Evolutionary conservation across 2,113 vertebrate genomes (phyloP), one percentile per base, ranked within the genome.

Genomic region (Melospiza georgiana): DNA sequence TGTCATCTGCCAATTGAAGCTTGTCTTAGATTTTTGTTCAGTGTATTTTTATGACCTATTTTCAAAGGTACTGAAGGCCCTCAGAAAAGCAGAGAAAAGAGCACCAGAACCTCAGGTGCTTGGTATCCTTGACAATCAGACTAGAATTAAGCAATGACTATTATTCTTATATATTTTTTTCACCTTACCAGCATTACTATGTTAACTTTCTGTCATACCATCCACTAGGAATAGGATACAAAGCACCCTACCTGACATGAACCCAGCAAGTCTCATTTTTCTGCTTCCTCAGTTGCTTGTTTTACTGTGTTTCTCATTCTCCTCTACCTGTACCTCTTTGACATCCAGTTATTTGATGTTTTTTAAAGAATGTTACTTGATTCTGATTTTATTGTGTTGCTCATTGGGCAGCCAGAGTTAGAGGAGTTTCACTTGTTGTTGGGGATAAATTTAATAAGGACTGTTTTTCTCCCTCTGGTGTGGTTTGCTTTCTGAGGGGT

Each of bases 1-100:
- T 12, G 30, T n/a, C 15, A 20, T 57, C 75, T 65, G 30, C 52
- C 44, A 48, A 0, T 13, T 0, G 0, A 84, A 93, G 19, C 30
- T 55, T 63, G 43, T 59, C 61, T 84, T 33, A 35, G 30, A 39
- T 52, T 58, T 84, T 74, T 87, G 30, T 35, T 39, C 33, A 10
- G 15, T 46, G 9, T 78, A 17, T 78, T 75, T 96, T 82, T 44
- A 7, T 52, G 41, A 57, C 44, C 41, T 61, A 6, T 51, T 89
- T 91, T 37, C 61, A 57, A n/a, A 89, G 43, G 15, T 61, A 24
- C 22, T 55, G 33, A 68, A 44, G 35, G 18, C 35, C 48, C 13
- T 41, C 4, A 65, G n/a, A 61, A 76, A 48, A 87, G 80, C n/a
- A 75, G 37, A 39, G 37, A 11, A 39, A 39, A 39, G 37, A 39